Conservation (phyloP, 2,113 vertebrate species). For the Rousettus leschenaultii region DNA sequence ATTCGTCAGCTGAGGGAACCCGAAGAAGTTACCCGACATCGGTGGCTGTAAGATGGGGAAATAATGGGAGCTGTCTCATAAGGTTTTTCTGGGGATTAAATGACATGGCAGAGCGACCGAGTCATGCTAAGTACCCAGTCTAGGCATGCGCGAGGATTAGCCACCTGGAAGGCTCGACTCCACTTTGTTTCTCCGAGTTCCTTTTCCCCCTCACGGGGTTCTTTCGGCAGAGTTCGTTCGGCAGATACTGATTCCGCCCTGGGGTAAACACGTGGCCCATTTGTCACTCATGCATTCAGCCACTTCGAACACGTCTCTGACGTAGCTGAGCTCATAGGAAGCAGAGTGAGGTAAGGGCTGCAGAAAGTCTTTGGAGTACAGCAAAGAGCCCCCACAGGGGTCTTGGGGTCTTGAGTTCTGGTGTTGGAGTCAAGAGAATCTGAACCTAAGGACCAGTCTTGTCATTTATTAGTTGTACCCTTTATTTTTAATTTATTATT, state of each 20-base stretch:
- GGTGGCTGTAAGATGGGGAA: not conserved
- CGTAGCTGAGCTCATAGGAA: not conserved
- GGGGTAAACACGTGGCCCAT: not conserved
- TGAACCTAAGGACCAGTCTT: not conserved
- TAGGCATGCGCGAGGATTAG: not conserved
- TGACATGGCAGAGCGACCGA: accelerated
- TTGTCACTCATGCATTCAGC: not conserved
- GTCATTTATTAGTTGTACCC: no score
- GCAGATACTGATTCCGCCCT: not conserved
- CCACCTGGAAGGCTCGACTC: not conserved
- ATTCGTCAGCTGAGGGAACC: not conserved
- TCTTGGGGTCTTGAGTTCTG: not conserved
- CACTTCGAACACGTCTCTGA: not conserved
- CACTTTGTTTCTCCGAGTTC: not conserved
- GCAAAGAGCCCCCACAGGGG: not conserved
- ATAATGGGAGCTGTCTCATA: not conserved
- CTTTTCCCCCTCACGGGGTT: not conserved
- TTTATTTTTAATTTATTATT: not conserved
- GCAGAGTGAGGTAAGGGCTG: not conserved
- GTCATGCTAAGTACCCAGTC: no score
- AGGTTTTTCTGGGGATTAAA: not conserved
- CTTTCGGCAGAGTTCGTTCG: not conserved
- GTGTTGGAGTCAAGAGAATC: not conserved
- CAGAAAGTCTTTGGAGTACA: not conserved
- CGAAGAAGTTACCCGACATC: not conserved